Base-by-base conservation (phyloP, 2,888 invertebrate species). In the Dynastes maya region DNA sequence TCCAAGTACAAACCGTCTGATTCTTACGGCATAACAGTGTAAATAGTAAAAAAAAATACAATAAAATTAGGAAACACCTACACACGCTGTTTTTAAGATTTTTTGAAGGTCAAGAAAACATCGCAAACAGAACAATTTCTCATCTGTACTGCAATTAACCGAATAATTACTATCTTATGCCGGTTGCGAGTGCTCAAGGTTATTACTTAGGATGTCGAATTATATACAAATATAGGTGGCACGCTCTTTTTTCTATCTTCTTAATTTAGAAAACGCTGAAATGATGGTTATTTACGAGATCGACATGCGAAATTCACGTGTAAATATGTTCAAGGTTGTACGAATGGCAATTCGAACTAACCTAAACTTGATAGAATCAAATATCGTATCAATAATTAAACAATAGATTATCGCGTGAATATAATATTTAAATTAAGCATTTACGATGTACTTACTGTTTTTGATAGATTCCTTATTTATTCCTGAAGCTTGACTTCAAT, bases 31-130 rank as follows among this genome's bases (percentile, higher is more conserved):
- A 2, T 6, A 8, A 45, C 6, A 45, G 45, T 45, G 45, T 8
- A 45, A 45, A 45, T 11, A 45, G 45, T 45, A 45, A 11, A 6
- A 11, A 45, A 45, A 45, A 45, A 9, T 8, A 45, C 45, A 11
- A 45, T 45, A 11, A 11, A 45, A 45, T 2, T 2, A 45, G 45
- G 45, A 45, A 45, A 45, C 8, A 11, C 3, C 9, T 2, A 0
- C 11, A 16, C n/a, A 68, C 16, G 49, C 22, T 29, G 13, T 63
- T 55, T 55, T 22, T 40, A 4, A 9, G 22, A 49, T 27, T 51
- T 27, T 8, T 8, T 65, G 65, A 65, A 65, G 65, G 65, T 65
- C 65, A 65, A 37, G 37, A 40, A 65, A 65, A 13, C 32, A 49
- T 51, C 8, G 40, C 67, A 49, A 67, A 45, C 29, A 51, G 2